A percentile compares a stretch with the other conserved stretches of the same genome.
phyloP scores from a whole-genome alignment of 2,797 vertebrate genomes.

The Sebastes alutus region DNA sequence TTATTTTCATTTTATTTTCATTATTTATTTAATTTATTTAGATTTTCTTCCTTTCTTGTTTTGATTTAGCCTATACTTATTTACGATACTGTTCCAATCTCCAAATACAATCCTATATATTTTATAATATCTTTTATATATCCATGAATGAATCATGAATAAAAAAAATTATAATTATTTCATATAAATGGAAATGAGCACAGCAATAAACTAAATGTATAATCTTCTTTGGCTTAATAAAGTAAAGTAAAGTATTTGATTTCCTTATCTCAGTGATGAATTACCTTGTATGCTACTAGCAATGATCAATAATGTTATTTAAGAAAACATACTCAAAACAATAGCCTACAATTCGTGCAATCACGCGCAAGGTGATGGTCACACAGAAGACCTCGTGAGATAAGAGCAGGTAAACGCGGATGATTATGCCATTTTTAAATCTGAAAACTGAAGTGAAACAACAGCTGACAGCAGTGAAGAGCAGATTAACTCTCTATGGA shows the following conservation, averaged over 20 bases:
- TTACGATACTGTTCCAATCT: no score
- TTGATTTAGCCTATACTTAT: no score
- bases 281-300: background rate
- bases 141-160: background rate
- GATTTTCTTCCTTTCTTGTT: no score
- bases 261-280: background rate
- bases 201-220: background rate
- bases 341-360: no score
- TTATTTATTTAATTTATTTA: background rate
- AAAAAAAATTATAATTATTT: background rate
- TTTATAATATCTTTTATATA: background rate
- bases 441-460: background rate
- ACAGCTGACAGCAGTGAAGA: rapidly evolving
- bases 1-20: no score
- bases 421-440: no score
- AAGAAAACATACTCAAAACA: no score
- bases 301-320: background rate
- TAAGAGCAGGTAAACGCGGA: background rate
- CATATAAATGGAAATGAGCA: background rate
- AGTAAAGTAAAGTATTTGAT: background rate
- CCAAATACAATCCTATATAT: no score
- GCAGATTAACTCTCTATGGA: background rate
- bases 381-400: no score
- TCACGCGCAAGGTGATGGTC: background rate
- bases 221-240: background rate